These are phyloP conservation scores for Cheiracanthium punctorium DNA, from an alignment of 2,888 invertebrate species.

Conservation along the genomic window DNA sequence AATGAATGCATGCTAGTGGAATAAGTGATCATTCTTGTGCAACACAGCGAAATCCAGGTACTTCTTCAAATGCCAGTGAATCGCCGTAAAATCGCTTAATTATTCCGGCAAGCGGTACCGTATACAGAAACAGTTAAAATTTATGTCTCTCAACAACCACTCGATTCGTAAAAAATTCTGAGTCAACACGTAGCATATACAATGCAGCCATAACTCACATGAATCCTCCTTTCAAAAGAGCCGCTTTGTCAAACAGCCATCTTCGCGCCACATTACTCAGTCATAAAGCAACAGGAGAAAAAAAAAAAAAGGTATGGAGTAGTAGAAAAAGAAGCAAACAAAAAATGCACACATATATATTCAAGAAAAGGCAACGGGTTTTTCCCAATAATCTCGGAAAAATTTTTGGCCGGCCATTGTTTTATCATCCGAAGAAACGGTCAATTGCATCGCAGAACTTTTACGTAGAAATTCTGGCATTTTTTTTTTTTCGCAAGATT, in stretches of 20 bases:
- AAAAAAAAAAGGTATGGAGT: too few relatives aligned
- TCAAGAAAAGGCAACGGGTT: constrained; percentile 15
- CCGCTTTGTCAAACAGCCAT: constrained; percentile 31
- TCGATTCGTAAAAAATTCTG: constrained; percentile 2
- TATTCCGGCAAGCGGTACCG: background rate
- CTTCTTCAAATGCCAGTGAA: too few relatives aligned
- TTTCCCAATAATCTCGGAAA: constrained; percentile 17
- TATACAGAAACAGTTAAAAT: background rate
- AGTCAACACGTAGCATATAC: constrained; percentile 35
- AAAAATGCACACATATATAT: background rate
- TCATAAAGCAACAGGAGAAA: constrained; percentile 31
- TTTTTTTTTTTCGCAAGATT: constrained; percentile 26
- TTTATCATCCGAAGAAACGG: constrained; percentile 23
- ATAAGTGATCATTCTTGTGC: too few relatives aligned
- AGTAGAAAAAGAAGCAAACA: too few relatives aligned
- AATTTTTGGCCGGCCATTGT: constrained; percentile 33
- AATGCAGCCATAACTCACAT: constrained; percentile 45
- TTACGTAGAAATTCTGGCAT: constrained; percentile 1
- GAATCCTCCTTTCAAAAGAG: constrained; percentile 15
- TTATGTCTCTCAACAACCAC: constrained; percentile 1
- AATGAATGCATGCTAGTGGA: too few relatives aligned
- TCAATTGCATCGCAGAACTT: constrained; percentile 33
- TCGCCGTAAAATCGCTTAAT: too few relatives aligned
- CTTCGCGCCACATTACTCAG: constrained; percentile 2
- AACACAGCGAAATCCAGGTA: too few relatives aligned